phyloP scores from a whole-genome alignment of 2,888 invertebrate species.

The Diloba caeruleocephala region DNA sequence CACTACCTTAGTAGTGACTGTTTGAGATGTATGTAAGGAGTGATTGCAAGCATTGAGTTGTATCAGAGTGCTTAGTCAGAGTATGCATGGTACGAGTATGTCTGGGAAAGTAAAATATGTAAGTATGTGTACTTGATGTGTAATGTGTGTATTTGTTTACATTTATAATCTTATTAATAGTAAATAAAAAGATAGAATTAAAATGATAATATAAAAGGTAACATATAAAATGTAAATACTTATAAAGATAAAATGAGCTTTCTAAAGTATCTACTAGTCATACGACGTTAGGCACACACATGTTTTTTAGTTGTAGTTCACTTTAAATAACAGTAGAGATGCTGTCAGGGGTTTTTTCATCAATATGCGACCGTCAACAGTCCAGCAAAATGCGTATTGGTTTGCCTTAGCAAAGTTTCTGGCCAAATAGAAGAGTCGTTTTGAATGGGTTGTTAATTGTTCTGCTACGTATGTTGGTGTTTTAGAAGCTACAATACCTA shows the following conservation, averaged over 20 bases:
- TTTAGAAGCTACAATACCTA: background rate
- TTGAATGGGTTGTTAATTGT: no score
- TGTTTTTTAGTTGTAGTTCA: background rate
- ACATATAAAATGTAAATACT: background rate
- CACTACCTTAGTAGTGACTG: background rate
- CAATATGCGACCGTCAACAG: constrained; percentile 1
- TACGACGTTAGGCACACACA: background rate
- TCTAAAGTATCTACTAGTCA: background rate
- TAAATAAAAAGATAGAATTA: background rate
- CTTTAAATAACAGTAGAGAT: constrained; percentile 1
- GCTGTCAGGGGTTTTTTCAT: constrained; percentile 3
- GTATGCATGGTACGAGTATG: no score
- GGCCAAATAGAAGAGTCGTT: no score
- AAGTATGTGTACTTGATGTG: background rate
- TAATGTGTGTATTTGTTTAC: background rate
- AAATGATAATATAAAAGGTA: background rate
- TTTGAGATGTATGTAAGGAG: background rate
- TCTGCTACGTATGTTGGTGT: constrained; percentile 2
- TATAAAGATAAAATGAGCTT: background rate
- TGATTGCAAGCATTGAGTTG: background rate
- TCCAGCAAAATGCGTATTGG: constrained; percentile 6
- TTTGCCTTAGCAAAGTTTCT: constrained; percentile 1
- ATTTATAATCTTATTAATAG: background rate
- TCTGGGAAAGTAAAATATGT: background rate
- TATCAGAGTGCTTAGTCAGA: background rate